These are phyloP conservation scores for Parazoanthus atlanticus DNA, from an alignment of 92 coral and sea anemone species.

Conservation along the genomic window DNA sequence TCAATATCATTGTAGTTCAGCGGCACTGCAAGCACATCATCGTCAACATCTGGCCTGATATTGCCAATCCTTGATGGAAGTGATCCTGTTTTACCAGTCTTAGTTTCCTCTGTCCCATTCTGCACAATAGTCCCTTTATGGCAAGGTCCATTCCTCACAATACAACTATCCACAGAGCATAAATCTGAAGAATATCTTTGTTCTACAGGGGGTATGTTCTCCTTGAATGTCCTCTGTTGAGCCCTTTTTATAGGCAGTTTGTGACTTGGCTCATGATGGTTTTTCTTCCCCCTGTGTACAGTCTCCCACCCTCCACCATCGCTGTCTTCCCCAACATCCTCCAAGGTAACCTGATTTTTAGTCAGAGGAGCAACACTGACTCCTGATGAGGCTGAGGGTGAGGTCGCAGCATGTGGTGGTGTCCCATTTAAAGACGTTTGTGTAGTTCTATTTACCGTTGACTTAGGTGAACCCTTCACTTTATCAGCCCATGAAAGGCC, in stretches of 20 bases:
- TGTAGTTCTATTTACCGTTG: conserved; percentile 41
- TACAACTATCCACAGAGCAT: not conserved
- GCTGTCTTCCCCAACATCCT: conserved; percentile 58
- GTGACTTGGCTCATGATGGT: conserved; percentile 41
- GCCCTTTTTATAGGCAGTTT: conserved; percentile 1
- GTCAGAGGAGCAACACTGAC: not conserved
- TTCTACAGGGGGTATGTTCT: conserved; percentile 16
- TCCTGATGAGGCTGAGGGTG: not conserved
- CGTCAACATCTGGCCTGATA: conserved; percentile 46
- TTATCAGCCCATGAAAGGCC: conserved; percentile 96
- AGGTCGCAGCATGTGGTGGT: conserved; percentile 4
- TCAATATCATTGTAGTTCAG: conserved; percentile 75
- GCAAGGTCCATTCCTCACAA: conserved; percentile 4
- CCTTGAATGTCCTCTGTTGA: conserved; percentile 32
- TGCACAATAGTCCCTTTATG: not conserved
- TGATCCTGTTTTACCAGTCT: not conserved
- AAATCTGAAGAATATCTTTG: not conserved
- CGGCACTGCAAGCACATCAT: conserved; percentile 63
- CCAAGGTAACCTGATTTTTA: conserved; percentile 23
- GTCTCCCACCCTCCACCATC: conserved; percentile 98
- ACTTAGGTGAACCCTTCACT: conserved; percentile 78
- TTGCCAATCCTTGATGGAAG: not conserved
- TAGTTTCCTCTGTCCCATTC: conserved; percentile 1
- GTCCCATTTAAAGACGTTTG: conserved; percentile 53
- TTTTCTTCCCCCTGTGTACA: conserved; percentile 83